Evolutionary conservation across 1,140 invertebrate genomes (phyloP).

Genomic region (Carposina sasakii): DNA sequence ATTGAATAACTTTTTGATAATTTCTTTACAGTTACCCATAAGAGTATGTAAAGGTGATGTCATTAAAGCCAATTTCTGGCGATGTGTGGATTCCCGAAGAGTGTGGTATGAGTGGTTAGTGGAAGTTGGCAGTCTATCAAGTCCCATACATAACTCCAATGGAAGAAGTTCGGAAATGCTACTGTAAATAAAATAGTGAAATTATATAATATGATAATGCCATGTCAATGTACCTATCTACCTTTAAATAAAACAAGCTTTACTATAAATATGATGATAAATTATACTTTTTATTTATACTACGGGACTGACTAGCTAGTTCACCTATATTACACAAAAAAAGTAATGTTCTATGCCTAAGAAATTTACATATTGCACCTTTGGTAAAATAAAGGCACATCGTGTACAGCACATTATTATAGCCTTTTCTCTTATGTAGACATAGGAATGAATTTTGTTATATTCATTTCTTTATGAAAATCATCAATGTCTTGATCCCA

Average conservation of each 20-base stretch:
- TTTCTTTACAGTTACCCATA: slow-evolving; percentile 79
- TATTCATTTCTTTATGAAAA: slow-evolving; percentile 85
- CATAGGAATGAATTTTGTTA: slow-evolving; percentile 60
- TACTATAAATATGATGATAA: too few species aligned
- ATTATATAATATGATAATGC: too few species aligned
- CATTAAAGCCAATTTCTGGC: slow-evolving; percentile 91
- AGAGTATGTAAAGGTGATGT: slow-evolving; percentile 78
- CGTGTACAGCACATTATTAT: too few species aligned
- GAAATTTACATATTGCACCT: too few species aligned
- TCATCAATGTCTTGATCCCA: slow-evolving; percentile 92
- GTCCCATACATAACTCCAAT: slow-evolving; percentile 52
- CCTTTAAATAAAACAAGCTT: too few species aligned
- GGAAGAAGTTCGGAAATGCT: slow-evolving; percentile 64
- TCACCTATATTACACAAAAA: too few species aligned
- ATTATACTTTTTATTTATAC: too few species aligned
- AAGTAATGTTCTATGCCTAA: too few species aligned
- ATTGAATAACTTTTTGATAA: slow-evolving; percentile 11
- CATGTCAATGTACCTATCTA: too few species aligned
- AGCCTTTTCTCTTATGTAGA: too few species aligned
- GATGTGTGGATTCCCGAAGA: slow-evolving; percentile 81
- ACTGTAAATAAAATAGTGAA: slow-evolving; percentile 43
- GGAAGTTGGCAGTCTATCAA: slow-evolving; percentile 42
- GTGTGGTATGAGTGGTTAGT: slow-evolving; percentile 99
- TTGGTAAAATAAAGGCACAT: too few species aligned
- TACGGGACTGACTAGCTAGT: too few species aligned